Conservation (phyloP, 2,797 vertebrate species). For the Anabas testudineus region DNA sequence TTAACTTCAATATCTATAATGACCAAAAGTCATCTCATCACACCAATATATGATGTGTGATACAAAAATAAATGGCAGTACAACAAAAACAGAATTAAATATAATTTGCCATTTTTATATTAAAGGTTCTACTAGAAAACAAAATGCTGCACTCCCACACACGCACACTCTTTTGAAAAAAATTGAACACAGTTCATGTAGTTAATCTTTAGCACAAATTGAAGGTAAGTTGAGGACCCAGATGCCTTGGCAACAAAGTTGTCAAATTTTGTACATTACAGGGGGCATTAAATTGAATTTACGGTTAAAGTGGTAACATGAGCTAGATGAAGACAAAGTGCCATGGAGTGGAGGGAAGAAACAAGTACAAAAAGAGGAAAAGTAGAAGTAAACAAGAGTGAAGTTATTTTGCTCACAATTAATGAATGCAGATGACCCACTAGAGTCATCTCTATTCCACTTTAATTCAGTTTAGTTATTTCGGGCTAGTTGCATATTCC, state of each 20-base stretch:
- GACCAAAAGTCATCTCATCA: no score
- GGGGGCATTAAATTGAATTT: slow-evolving; percentile 46
- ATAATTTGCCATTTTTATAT: no score
- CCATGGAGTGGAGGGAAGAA: slow-evolving; percentile 17
- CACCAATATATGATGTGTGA: no score
- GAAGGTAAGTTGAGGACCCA: slow-evolving; percentile 32
- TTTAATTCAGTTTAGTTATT: slow-evolving; percentile 74
- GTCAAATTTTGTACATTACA: slow-evolving; percentile 14
- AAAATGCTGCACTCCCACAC: neutral
- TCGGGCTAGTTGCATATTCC: slow-evolving; percentile 53
- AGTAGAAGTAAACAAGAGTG: slow-evolving; percentile 36
- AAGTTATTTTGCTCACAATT: slow-evolving; percentile 58
- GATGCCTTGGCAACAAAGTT: slow-evolving; percentile 16
- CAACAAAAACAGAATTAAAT: no score
- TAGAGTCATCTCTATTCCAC: slow-evolving; percentile 59
- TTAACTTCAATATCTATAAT: no score
- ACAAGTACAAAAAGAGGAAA: slow-evolving; percentile 33
- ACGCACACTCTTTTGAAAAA: neutral
- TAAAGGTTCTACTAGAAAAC: neutral
- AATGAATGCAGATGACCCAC: slow-evolving; percentile 57
- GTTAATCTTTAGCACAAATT: neutral
- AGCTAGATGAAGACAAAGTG: slow-evolving; percentile 45
- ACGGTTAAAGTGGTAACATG: slow-evolving; percentile 27
- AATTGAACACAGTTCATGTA: neutral
- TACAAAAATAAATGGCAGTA: no score